Evolutionary conservation across 2,888 invertebrate genomes (phyloP).

Genomic region (Nemapogon koenigi): DNA sequence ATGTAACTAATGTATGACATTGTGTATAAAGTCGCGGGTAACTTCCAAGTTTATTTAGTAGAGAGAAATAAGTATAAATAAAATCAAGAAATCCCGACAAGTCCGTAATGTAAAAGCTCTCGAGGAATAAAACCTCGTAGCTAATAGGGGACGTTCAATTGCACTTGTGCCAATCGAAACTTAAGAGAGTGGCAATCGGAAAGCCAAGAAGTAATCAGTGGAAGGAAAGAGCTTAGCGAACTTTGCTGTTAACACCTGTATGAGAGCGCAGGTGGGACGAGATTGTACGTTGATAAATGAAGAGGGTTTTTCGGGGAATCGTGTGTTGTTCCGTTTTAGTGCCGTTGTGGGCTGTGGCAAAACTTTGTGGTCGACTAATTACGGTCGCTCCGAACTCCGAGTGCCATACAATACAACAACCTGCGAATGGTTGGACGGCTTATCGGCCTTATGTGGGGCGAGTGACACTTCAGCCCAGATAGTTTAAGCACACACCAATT

Average conservation of each 20-base stretch:
- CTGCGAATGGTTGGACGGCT: constrained; percentile 41
- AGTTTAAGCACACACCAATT: too few relatives aligned
- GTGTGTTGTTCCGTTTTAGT: constrained; percentile 5
- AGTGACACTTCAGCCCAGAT: too few relatives aligned
- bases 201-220: constrained; percentile 31
- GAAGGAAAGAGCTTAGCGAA: constrained; percentile 25
- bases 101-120: constrained; percentile 8
- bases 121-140: constrained; percentile 15
- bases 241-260: constrained; percentile 32
- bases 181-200: constrained; percentile 30
- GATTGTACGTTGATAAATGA: constrained; percentile 16
- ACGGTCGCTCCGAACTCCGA: constrained; percentile 26
- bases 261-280: constrained; percentile 10
- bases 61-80: neutral
- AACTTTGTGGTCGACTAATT: constrained; percentile 51
- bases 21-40: too few relatives aligned
- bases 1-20: too few relatives aligned
- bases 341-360: constrained; percentile 18
- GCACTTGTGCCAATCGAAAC: constrained; percentile 28
- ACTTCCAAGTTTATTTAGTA: too few relatives aligned
- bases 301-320: constrained; percentile 13
- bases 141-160: constrained; percentile 25
- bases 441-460: constrained; percentile 27
- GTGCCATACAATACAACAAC: constrained; percentile 25
- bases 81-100: neutral